Evolutionary conservation across 2,113 vertebrate genomes (phyloP).

Genomic region (Cinclus cinclus): DNA sequence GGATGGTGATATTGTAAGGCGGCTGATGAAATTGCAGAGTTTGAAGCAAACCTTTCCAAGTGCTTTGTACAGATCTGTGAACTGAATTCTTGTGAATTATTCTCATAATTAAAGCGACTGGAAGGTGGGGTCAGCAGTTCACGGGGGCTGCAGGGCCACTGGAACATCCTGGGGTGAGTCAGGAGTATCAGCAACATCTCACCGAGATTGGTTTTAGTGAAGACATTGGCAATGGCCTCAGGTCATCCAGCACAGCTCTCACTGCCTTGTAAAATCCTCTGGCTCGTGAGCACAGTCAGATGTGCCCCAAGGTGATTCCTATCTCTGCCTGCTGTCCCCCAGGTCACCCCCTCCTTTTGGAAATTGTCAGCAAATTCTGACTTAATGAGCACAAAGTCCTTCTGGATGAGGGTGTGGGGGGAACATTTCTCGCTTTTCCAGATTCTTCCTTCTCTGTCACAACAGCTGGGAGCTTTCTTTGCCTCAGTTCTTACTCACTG

Average conservation of each 20-base stretch:
- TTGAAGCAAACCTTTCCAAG: background rate
- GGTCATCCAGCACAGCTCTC: background rate
- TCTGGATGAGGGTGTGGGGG: background rate
- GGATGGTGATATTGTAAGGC: background rate
- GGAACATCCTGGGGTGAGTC: background rate
- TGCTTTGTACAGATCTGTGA: background rate
- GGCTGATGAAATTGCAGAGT: too few species aligned
- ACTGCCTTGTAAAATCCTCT: background rate
- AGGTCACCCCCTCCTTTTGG: background rate
- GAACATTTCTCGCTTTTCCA: conserved; percentile 20
- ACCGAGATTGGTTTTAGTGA: background rate
- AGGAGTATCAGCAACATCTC: background rate
- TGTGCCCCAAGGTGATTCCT: background rate
- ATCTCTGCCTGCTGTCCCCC: background rate
- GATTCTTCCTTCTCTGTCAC: background rate
- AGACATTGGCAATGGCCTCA: background rate
- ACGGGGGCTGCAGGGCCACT: background rate
- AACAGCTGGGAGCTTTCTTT: conserved; percentile 2
- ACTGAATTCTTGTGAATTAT: background rate
- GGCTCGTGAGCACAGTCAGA: background rate
- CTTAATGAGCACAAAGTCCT: background rate
- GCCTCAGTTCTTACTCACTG: background rate
- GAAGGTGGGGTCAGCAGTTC: background rate
- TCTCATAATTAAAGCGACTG: background rate
- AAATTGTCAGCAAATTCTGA: background rate